A percentile compares a stretch with the other conserved stretches of the same genome.
phyloP scores from a whole-genome alignment of 2,888 invertebrate genomes.

The Exocentrus adspersus region DNA sequence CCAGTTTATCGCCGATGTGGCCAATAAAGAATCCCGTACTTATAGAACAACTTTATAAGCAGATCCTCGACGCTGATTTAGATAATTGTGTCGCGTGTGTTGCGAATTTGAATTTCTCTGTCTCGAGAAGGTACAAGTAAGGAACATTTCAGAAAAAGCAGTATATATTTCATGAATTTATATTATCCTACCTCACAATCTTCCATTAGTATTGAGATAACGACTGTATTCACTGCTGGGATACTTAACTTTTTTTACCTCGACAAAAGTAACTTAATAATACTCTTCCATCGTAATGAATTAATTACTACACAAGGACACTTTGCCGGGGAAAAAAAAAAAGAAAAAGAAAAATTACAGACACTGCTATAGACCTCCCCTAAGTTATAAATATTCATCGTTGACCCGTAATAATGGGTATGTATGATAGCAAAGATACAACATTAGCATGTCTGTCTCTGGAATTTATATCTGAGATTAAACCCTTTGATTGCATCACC shows the following conservation, averaged over 20 bases:
- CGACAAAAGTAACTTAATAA: background rate
- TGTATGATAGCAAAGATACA: constrained; percentile 26
- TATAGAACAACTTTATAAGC: constrained; percentile 6
- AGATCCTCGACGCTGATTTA: background rate
- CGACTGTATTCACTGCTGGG: constrained; percentile 5
- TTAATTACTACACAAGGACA: constrained; percentile 17
- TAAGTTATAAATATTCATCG: constrained; percentile 27
- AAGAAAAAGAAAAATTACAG: constrained; percentile 14
- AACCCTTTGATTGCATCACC: constrained; percentile 21
- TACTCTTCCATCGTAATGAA: background rate
- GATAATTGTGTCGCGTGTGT: background rate
- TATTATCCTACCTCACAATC: background rate
- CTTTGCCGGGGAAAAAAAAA: constrained; percentile 4
- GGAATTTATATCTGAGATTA: constrained; percentile 26
- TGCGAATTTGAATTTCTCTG: background rate
- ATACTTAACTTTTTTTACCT: background rate
- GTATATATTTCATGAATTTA: constrained; percentile 5
- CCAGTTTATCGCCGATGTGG: background rate
- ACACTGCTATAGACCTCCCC: constrained; percentile 17
- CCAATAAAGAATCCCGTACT: background rate
- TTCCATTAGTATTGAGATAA: background rate
- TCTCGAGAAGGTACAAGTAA: too few relatives aligned
- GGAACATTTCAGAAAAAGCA: too few relatives aligned
- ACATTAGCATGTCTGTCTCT: constrained; percentile 24
- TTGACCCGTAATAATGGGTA: constrained; percentile 23